A percentile compares a stretch with the other conserved stretches of the same genome.
Conservation (phyloP, 2,113 vertebrate genomes). For the Oreochromis tanganicae region DNA sequence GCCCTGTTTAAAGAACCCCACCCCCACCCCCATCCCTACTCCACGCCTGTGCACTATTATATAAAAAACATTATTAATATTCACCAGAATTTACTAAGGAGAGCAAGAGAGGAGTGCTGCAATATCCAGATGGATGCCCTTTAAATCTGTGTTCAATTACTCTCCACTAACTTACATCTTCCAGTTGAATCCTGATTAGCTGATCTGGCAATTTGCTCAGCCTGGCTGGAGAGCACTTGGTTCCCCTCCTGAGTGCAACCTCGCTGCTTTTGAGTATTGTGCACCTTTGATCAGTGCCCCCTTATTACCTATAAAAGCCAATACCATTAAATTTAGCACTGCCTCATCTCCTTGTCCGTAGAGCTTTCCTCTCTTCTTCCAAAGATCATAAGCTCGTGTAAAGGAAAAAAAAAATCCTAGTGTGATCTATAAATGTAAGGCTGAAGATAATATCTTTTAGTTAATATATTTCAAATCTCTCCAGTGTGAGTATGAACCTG, state of each 20-base stretch:
- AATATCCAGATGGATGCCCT: constrained; percentile 60
- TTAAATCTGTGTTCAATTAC: constrained; percentile 73
- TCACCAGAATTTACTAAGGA: constrained; percentile 58
- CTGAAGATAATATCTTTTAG: constrained; percentile 40
- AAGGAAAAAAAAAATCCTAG: constrained; percentile 2
- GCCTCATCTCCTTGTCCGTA: constrained; percentile 30
- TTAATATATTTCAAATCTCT: constrained; percentile 34
- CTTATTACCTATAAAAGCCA: constrained; percentile 71
- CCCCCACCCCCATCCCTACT: not conserved
- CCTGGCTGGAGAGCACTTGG: constrained; percentile 65
- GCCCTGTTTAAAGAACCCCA: constrained; percentile 29
- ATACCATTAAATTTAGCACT: constrained; percentile 47
- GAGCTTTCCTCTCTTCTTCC: constrained; percentile 28
- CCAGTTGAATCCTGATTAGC: constrained; percentile 72
- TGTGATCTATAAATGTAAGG: constrained; percentile 43
- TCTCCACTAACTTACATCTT: constrained; percentile 64
- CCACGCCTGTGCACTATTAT: constrained; percentile 24
- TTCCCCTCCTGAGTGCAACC: constrained; percentile 58
- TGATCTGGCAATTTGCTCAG: constrained; percentile 68
- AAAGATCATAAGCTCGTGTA: constrained; percentile 45
- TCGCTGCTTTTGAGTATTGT: constrained; percentile 59
- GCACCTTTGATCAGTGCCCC: constrained; percentile 71
- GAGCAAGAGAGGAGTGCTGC: constrained; percentile 23
- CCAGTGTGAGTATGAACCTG: constrained; percentile 18
- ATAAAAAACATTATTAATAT: constrained; percentile 70